Percentiles rank a stretch among this genome's conserved stretches.
Evolutionary conservation across 2,797 vertebrate species (phyloP).

Genomic region (Esox lucius): DNA sequence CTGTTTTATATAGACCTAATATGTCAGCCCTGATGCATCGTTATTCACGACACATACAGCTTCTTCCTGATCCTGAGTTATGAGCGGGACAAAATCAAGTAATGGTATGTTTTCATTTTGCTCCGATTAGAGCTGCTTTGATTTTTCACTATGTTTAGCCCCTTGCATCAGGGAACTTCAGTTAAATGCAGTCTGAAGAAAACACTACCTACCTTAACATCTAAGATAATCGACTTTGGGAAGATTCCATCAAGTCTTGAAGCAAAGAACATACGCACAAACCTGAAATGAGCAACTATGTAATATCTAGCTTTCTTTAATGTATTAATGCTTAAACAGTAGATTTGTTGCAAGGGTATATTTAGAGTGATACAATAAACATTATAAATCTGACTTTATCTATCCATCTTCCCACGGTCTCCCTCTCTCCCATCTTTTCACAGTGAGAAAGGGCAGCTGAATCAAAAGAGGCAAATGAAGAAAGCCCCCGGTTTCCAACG

Average conservation of each 20-base stretch:
- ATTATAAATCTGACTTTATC: neutral
- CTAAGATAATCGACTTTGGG: neutral
- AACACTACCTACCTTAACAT: constrained; percentile 13
- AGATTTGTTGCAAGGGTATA: neutral
- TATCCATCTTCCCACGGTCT: neutral
- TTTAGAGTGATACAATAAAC: neutral
- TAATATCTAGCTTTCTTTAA: too few relatives aligned
- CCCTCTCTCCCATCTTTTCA: constrained; percentile 19
- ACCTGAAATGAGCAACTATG: too few relatives aligned
- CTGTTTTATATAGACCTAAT: constrained; percentile 19
- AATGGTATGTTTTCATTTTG: neutral
- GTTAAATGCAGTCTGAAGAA: constrained; percentile 25
- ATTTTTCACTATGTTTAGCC: neutral
- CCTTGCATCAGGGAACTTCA: constrained; percentile 6
- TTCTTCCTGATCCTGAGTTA: neutral
- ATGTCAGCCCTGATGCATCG: constrained; percentile 17
- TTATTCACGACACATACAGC: constrained; percentile 5
- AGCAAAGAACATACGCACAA: too few relatives aligned
- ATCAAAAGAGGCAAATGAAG: constrained; percentile 26
- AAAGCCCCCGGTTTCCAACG: constrained; percentile 25
- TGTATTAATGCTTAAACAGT: neutral
- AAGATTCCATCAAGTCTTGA: neutral
- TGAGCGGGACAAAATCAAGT: neutral
- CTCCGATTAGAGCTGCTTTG: neutral
- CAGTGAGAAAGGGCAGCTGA: constrained; percentile 2